These are phyloP conservation scores for Eupleurogrammus muticus DNA, from an alignment of 2,797 vertebrate genomes.

Conservation along the genomic window DNA sequence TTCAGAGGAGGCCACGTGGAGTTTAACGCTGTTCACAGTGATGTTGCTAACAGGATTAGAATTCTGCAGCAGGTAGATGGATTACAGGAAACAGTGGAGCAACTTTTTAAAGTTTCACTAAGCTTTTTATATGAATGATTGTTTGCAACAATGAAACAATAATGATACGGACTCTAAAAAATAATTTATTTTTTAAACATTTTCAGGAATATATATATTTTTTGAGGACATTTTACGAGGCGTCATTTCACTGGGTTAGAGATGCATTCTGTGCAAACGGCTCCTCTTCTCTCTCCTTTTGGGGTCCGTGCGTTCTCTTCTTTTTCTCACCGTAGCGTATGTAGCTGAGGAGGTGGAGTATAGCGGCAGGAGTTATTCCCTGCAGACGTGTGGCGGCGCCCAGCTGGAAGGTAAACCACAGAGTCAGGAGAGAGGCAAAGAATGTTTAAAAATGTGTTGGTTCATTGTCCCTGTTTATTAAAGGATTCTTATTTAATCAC, in stretches of 20 bases:
- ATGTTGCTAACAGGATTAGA: constrained; percentile 62
- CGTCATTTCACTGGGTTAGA: constrained; percentile 47
- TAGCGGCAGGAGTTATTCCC: constrained; percentile 93
- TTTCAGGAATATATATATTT: constrained; percentile 59
- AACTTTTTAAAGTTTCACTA: neutral
- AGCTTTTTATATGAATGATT: constrained; percentile 5
- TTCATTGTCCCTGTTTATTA: too few relatives aligned
- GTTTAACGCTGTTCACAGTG: constrained; percentile 58
- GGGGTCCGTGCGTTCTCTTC: constrained; percentile 7
- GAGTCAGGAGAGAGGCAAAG: too few relatives aligned
- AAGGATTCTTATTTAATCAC: too few relatives aligned
- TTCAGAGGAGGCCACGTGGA: constrained; percentile 47
- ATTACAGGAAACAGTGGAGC: neutral
- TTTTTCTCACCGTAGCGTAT: constrained; percentile 66
- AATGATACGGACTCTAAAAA: constrained; percentile 1
- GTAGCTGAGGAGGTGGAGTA: constrained; percentile 89
- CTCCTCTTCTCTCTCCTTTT: constrained; percentile 22
- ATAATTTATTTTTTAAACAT: constrained; percentile 64
- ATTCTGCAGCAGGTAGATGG: constrained; percentile 48
- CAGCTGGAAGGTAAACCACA: constrained; percentile 80
- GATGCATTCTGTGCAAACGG: constrained; percentile 37
- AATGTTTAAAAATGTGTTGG: too few relatives aligned
- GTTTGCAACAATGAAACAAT: neutral
- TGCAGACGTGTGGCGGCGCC: constrained; percentile 92
- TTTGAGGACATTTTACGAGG: constrained; percentile 28